These are phyloP conservation scores for Todiramphus chloris DNA, from an alignment of 2,113 vertebrate genomes.

Conservation along the genomic window DNA sequence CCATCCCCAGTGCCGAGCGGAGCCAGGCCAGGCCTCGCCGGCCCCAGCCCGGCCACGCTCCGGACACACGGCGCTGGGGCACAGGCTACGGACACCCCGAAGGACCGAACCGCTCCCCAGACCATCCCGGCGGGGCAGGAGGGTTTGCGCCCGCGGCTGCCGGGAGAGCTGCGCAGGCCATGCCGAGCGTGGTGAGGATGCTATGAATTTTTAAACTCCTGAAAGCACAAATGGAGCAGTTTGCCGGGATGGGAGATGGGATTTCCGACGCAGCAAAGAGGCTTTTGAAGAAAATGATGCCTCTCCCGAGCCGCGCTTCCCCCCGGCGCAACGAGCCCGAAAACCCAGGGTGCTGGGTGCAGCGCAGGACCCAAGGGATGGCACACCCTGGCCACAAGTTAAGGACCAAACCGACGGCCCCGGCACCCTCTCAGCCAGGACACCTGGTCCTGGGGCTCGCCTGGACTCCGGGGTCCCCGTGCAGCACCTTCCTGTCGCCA, in stretches of 20 bases:
- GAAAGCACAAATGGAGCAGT: slow-evolving; percentile 57
- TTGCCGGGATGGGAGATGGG: slow-evolving; percentile 32
- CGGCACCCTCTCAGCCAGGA: accelerated
- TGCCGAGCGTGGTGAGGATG: not conserved
- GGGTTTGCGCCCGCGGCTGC: not conserved
- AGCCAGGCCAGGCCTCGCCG: not conserved
- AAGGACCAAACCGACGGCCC: not conserved
- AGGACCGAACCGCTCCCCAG: not conserved
- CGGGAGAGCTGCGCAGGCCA: not conserved
- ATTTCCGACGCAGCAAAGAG: slow-evolving; percentile 48
- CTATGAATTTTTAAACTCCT: slow-evolving; percentile 71
- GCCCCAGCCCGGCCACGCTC: not conserved
- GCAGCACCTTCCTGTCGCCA: not conserved
- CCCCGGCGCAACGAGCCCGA: not conserved
- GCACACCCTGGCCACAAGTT: not conserved
- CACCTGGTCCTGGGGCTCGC: not conserved
- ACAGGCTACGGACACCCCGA: not conserved
- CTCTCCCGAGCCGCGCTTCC: not conserved
- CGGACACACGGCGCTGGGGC: accelerated
- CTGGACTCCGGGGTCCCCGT: not conserved
- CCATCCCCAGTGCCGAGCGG: not conserved
- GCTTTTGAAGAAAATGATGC: slow-evolving; percentile 21
- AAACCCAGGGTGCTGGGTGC: accelerated
- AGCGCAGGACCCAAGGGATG: not conserved
- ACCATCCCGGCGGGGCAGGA: not conserved